These are phyloP conservation scores for Calameuta filiformis DNA, from an alignment of 2,888 invertebrate species.

Conservation along the genomic window DNA sequence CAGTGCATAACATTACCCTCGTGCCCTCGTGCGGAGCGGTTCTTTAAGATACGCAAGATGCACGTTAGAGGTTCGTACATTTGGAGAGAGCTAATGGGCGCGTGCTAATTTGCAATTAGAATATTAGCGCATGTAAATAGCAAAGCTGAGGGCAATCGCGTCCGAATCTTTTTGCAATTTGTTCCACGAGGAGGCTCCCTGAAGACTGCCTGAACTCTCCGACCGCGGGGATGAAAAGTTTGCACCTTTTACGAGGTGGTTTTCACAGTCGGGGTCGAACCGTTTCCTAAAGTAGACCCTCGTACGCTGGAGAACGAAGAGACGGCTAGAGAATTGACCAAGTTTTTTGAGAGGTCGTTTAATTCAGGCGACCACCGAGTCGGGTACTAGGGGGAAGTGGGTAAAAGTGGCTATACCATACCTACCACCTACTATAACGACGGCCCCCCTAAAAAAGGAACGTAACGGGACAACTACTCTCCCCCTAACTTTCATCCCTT, in stretches of 20 bases:
- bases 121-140: neutral
- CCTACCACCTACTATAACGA: neutral
- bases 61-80: neutral
- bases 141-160: neutral
- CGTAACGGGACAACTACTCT: constrained; percentile 32
- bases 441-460: constrained; percentile 15
- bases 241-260: constrained; percentile 17
- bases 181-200: neutral
- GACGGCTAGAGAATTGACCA: constrained; percentile 12
- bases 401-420: neutral
- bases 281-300: constrained; percentile 11
- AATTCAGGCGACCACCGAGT: constrained; percentile 17
- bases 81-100: neutral
- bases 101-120: neutral
- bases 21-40: neutral
- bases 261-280: constrained; percentile 13
- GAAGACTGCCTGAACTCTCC: neutral
- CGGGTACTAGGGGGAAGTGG: neutral
- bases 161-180: neutral
- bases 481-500: neutral
- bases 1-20: constrained; percentile 25
- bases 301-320: neutral
- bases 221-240: constrained; percentile 10
- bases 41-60: neutral
- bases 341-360: constrained; percentile 29